Conservation (phyloP, 2,888 invertebrate genomes). For the Leptopterna dolabrata region DNA sequence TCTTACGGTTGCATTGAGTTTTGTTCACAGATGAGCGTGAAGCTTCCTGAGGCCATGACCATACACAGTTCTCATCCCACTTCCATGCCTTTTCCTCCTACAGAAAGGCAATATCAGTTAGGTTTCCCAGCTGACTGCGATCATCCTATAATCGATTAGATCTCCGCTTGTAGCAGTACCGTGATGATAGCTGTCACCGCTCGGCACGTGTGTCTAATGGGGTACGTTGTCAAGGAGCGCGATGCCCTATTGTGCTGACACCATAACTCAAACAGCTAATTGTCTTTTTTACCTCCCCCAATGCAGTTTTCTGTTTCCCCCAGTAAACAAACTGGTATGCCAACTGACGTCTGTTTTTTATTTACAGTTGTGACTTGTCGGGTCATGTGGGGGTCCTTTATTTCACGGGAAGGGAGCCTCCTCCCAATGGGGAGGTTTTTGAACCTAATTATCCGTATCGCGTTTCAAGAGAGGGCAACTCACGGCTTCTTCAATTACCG, state of each 20-base stretch:
- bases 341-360: constrained; percentile 35
- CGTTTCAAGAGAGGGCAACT: constrained; percentile 15
- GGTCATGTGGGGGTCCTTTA: background rate
- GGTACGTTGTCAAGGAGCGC: background rate
- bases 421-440: background rate
- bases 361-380: background rate
- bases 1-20: no score
- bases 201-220: constrained; percentile 12
- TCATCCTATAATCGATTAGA: constrained; percentile 9
- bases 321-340: background rate
- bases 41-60: no score
- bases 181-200: constrained; percentile 25
- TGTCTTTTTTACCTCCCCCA: background rate
- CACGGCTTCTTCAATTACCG: constrained; percentile 34
- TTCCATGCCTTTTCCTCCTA: no score
- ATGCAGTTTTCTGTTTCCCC: background rate
- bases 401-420: background rate
- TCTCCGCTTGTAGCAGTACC: background rate
- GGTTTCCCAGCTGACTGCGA: background rate
- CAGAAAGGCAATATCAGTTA: background rate
- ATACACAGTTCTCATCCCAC: no score
- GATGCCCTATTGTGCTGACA: constrained; percentile 19
- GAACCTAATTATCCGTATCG: constrained; percentile 30
- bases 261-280: constrained; percentile 42
- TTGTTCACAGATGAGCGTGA: no score